A percentile compares a stretch with the other conserved stretches of the same genome.
These are phyloP conservation scores for Limnephilus auricula DNA, from an alignment of 2,888 invertebrate genomes.

Conservation along the genomic window DNA sequence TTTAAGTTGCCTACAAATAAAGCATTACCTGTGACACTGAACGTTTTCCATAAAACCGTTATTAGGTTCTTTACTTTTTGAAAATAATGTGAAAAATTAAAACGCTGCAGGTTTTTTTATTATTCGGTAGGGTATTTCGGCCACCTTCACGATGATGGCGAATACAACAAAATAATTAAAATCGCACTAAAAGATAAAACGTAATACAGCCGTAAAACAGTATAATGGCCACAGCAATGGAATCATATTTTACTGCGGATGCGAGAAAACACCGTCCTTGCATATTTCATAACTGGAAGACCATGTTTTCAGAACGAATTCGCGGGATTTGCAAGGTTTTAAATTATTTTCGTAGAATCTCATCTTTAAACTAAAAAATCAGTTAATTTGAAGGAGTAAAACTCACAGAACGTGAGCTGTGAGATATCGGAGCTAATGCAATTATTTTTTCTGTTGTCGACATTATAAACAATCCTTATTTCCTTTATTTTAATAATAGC, in stretches of 20 bases:
- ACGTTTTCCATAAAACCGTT: background rate
- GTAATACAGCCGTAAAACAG: conserved; percentile 38
- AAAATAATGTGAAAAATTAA: background rate
- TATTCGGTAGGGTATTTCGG: background rate
- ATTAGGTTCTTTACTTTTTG: background rate
- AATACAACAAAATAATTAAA: conserved; percentile 45
- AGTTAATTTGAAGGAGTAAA: no score
- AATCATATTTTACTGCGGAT: conserved; percentile 19
- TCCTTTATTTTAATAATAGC: no score
- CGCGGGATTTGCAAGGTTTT: no score
- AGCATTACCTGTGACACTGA: background rate
- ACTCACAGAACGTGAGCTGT: no score
- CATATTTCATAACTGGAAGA: conserved; percentile 11
- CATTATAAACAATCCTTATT: no score
- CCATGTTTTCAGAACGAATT: background rate
- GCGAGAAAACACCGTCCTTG: background rate
- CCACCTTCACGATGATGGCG: background rate
- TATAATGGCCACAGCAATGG: conserved; percentile 39
- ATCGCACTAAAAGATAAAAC: conserved; percentile 42
- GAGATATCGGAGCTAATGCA: no score
- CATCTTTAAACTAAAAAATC: no score
- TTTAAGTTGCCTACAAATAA: background rate
- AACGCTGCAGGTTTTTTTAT: background rate
- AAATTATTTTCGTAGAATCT: no score
- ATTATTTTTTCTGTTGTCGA: no score